Base-by-base conservation (phyloP, 2,113 vertebrate genomes). In the Pseudolaguvia tuberculata region DNA sequence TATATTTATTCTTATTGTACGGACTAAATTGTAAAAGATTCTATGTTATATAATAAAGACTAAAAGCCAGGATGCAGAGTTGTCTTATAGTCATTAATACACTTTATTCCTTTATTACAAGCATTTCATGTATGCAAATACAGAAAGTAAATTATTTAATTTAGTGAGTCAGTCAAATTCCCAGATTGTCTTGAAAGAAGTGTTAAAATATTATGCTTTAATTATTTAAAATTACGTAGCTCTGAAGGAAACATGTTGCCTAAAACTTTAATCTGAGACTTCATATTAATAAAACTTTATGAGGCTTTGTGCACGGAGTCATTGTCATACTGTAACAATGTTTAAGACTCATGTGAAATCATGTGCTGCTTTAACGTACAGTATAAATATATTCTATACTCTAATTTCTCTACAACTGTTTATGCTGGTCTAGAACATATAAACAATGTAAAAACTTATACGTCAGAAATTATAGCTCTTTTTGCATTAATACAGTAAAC, bases 1-100 rank as follows among this genome's bases (percentile, higher is more conserved):
- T 81, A 42, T n/a, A 25, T 74, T 76, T 74, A 70, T 73, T 78
- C 55, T 62, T 76, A 78, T 18, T 72, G 52, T 74, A 78, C 20
- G 72, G 52, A 70, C 59, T 57, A 62, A 53, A 59, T 42, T 29
- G 66, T 81, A 70, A 70, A 50, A 42, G 63, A 68, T 68, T 25
- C n/a, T 29, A 17, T 51, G 51, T 65, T 14, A 70, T 73, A 11
- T 18, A 58, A 9, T 58, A 23, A 8, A 47, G 9, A 47, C 35
- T 76, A 15, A 27, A 63, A 9, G 2, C 20, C 9, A 20, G 61
- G 51, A 35, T 68, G 18, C 31, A 47, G 61, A 52, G 72, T 35
- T 47, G 8, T 63, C 29, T 62, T 11, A 58, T 25, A 17, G 15
- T 25, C 15, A 57, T 13, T 21, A 35, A 70, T 12, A 25, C 11